phyloP scores from a whole-genome alignment of 1,140 invertebrate species.

The Zeugodacus cucurbitae region DNA sequence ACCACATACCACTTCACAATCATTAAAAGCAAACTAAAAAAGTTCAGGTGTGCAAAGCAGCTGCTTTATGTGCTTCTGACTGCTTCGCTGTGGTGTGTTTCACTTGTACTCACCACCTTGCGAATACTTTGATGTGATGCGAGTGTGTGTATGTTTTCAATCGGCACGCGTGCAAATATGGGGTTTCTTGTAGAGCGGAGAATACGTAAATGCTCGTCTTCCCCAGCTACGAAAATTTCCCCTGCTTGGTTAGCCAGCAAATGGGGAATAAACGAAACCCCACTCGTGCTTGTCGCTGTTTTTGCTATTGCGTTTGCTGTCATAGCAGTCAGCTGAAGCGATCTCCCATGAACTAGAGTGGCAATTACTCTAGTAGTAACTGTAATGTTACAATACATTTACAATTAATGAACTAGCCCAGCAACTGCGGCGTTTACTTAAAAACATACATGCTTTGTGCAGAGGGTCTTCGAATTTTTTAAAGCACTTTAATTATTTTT shows the following conservation, averaged over 20 bases:
- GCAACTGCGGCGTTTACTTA: not conserved
- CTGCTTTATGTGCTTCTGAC: not conserved
- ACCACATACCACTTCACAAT: not conserved
- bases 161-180: too few relatives aligned
- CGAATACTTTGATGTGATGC: not conserved
- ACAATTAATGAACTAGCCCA: not conserved
- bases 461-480: too few relatives aligned
- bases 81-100: not conserved
- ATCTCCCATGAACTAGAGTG: not conserved
- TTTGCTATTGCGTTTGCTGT: not conserved
- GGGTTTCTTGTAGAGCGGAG: not conserved
- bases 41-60: not conserved
- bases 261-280: not conserved
- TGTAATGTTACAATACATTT: not conserved
- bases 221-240: slow-evolving; percentile 11
- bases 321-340: not conserved
- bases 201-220: not conserved
- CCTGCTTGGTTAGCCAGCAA: not conserved
- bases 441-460: too few relatives aligned
- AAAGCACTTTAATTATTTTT: too few relatives aligned
- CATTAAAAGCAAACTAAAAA: not conserved
- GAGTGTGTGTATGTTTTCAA: too few relatives aligned
- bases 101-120: not conserved
- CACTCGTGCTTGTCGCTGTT: not conserved
- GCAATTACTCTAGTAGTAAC: too few relatives aligned